Evolutionary conservation across 1,140 invertebrate genomes (phyloP).

Genomic region (Aleiodes sp.): DNA sequence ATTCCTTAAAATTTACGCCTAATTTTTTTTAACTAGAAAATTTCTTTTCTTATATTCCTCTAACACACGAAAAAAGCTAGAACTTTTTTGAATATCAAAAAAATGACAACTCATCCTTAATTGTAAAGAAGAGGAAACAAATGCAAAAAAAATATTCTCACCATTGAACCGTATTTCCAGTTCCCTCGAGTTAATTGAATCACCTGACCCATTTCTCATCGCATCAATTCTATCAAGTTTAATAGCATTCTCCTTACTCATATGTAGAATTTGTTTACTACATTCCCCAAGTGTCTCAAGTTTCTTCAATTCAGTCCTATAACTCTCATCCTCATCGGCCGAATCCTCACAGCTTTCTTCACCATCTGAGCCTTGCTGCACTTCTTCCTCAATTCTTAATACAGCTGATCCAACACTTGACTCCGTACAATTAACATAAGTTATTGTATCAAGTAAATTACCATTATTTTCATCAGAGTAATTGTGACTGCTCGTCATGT

Average conservation of each 20-base stretch:
- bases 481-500: conserved; percentile 52
- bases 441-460: conserved; percentile 37
- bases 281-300: conserved; percentile 54
- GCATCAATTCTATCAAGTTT: background rate
- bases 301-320: conserved; percentile 54
- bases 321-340: conserved; percentile 52
- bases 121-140: no score
- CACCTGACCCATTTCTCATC: background rate
- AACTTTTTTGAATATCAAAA: no score
- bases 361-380: conserved; percentile 36
- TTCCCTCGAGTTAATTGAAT: conserved; percentile 35
- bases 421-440: conserved; percentile 41
- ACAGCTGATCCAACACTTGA: conserved; percentile 28
- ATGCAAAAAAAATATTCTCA: conserved; percentile 37
- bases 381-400: conserved; percentile 28
- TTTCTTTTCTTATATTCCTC: no score
- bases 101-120: no score
- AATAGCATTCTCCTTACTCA: background rate
- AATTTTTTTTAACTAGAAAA: no score
- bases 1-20: no score
- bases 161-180: conserved; percentile 54
- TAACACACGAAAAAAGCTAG: no score
- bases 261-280: conserved; percentile 50
- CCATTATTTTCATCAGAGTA: conserved; percentile 29
- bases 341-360: conserved; percentile 23